Evolutionary conservation across 1,140 invertebrate species (phyloP), one percentile per base, ranked within the genome.

Genomic region (Chlorops oryzae): DNA sequence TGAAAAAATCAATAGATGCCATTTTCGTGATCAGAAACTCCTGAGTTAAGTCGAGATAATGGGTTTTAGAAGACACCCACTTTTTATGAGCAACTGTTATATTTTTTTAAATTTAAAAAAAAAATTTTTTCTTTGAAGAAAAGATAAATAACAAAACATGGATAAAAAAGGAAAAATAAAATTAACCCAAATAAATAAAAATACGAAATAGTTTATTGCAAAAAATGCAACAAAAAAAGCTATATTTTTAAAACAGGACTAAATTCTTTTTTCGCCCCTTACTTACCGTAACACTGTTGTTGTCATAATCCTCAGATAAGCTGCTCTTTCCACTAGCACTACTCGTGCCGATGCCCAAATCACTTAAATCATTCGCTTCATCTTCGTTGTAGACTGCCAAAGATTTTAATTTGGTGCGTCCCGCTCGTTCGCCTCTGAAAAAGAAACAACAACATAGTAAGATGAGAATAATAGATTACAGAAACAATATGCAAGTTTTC

Each of bases 281-380:
- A 77, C 80, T 79, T 68, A 85, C 82, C 56, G 83, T 77, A 58
- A 84, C 76, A 63, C 82, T 84, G 55, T 85, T 81, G 51, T 78
- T 81, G 61, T 85, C 83, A 53, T 82, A 83, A 66, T 85, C 82
- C 53, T 83, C 83, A 53, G 82, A 82, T 41, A 83, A 77, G 61
- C 82, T 85, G 66, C 83, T 81, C 55, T 85, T 86, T 60, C 80
- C 81, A 55, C 80, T 82, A 56, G 83, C 84, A 59, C 85, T 87
- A 69, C 81, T 85, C 50, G 83, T 87, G 47, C 85, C 84, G 58
- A 90, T 85, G 27, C 87, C 87, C 58, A 90, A 80, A 70, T 89
- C 87, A 56, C 84, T 88, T 37, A 90, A 76, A 72, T 90, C 87
- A 60, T 88, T 87, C 17, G 81, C 78, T 61, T 90, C 86, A 54